Evolutionary conservation across 2,797 vertebrate species (phyloP).

Genomic region (Rhinatrema bivittatum): DNA sequence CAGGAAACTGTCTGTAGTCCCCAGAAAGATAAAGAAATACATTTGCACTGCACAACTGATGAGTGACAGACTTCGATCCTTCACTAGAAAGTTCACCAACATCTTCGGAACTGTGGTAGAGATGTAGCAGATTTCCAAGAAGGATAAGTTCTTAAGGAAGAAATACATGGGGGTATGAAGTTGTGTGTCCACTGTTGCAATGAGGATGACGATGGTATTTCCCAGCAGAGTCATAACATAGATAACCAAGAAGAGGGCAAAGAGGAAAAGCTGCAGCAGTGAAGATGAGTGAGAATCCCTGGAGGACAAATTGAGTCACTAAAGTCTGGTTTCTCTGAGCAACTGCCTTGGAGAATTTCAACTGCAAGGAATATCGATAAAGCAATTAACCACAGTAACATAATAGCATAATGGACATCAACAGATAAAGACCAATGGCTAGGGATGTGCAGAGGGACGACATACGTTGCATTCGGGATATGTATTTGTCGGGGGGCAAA

Average conservation of each 20-base stretch:
- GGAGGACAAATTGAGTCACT: neutral
- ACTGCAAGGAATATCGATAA: too few species aligned
- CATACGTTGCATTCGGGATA: too few species aligned
- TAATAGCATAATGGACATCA: too few species aligned
- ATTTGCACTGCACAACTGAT: neutral
- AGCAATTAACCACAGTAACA: too few species aligned
- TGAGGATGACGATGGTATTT: constrained; percentile 8
- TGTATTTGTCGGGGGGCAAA: too few species aligned
- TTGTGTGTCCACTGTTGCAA: constrained; percentile 2
- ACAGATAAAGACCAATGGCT: too few species aligned
- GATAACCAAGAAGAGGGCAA: constrained; percentile 4
- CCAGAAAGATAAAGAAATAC: constrained; percentile 3
- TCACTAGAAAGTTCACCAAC: constrained; percentile 3
- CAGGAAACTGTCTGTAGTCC: constrained; percentile 1
- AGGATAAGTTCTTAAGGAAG: constrained; percentile 24
- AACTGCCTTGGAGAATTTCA: too few species aligned
- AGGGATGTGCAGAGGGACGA: too few species aligned
- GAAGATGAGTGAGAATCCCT: neutral
- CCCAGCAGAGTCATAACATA: constrained; percentile 5
- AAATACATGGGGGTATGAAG: constrained; percentile 22
- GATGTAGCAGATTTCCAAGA: constrained; percentile 21
- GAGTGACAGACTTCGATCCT: neutral
- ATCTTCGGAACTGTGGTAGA: constrained; percentile 17
- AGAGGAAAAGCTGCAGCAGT: neutral
- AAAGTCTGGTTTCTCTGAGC: constrained; percentile 1